A percentile compares a stretch with the other conserved stretches of the same genome.
phyloP scores from a whole-genome alignment of 2,797 vertebrate genomes.

The Channa striata region DNA sequence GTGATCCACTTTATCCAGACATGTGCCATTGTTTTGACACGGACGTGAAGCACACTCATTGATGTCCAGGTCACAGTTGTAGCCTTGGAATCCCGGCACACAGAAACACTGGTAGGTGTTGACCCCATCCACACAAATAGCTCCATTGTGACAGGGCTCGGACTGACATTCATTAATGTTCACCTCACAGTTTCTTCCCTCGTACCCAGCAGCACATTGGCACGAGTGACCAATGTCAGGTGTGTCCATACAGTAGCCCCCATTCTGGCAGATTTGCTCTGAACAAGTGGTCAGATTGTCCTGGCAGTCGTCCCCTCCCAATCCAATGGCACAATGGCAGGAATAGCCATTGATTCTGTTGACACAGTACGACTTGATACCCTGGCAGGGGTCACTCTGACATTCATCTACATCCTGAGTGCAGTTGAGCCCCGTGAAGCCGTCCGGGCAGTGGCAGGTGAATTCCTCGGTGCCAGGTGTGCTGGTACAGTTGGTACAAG shows the following conservation, averaged over 20 bases:
- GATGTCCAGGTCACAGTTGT: conserved; percentile 94
- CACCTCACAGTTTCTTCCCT: conserved; percentile 83
- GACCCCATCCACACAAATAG: conserved; percentile 89
- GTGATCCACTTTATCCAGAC: conserved; percentile 89
- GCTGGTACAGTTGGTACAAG: conserved; percentile 80
- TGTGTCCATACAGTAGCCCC: conserved; percentile 82
- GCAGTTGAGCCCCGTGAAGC: conserved; percentile 78
- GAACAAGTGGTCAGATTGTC: conserved; percentile 74
- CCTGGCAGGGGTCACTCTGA: conserved; percentile 82
- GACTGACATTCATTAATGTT: conserved; percentile 86
- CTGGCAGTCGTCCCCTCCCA: conserved; percentile 77
- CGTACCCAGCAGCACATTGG: conserved; percentile 83
- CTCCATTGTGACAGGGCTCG: conserved; percentile 91
- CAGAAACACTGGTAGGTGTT: conserved; percentile 91
- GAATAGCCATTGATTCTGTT: conserved; percentile 70
- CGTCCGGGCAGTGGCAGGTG: conserved; percentile 82
- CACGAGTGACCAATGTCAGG: conserved; percentile 75
- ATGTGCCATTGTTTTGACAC: conserved; percentile 91
- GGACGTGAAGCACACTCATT: conserved; percentile 95
- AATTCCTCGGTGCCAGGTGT: conserved; percentile 74
- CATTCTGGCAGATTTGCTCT: conserved; percentile 85
- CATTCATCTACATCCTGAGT: conserved; percentile 75
- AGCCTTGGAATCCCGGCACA: conserved; percentile 96
- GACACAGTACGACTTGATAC: conserved; percentile 76
- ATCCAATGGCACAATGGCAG: conserved; percentile 85